phyloP scores from a whole-genome alignment of 1,140 invertebrate genomes.

The Goniozus legneri region DNA sequence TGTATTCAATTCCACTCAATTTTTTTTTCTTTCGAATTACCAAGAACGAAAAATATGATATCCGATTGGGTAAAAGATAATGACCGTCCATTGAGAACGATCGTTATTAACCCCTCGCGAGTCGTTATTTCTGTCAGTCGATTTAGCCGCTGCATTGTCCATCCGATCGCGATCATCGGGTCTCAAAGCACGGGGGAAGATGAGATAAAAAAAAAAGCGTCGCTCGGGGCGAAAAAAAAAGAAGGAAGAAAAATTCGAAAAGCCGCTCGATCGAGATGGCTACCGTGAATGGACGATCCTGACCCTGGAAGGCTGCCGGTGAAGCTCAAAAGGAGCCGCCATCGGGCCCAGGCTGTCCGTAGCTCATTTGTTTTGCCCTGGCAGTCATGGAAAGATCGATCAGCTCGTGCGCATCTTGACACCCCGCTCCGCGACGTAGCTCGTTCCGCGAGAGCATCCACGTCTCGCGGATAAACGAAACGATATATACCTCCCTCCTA shows the following conservation, averaged over 20 bases:
- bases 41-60: too few species aligned
- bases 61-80: too few species aligned
- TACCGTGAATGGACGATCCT: slow-evolving; percentile 42
- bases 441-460: neutral
- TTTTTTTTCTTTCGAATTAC: too few species aligned
- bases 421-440: too few species aligned
- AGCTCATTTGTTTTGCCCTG: slow-evolving; percentile 44
- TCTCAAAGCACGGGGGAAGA: slow-evolving; percentile 19
- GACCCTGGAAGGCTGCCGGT: slow-evolving; percentile 34
- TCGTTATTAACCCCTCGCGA: slow-evolving; percentile 38
- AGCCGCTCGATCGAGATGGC: slow-evolving; percentile 27
- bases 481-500: too few species aligned
- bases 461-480: too few species aligned
- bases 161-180: slow-evolving; percentile 36
- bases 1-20: too few species aligned
- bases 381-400: slow-evolving; percentile 27
- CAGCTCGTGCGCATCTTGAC: slow-evolving; percentile 37
- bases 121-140: slow-evolving; percentile 5
- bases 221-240: too few species aligned
- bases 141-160: slow-evolving; percentile 35
- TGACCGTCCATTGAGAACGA: slow-evolving; percentile 34
- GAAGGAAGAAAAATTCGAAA: slow-evolving; percentile 22
- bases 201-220: too few species aligned
- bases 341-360: slow-evolving; percentile 30
- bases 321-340: slow-evolving; percentile 42